A percentile compares a stretch with the other conserved stretches of the same genome.
phyloP scores from a whole-genome alignment of 2,113 vertebrate genomes.

The Passer domesticus region DNA sequence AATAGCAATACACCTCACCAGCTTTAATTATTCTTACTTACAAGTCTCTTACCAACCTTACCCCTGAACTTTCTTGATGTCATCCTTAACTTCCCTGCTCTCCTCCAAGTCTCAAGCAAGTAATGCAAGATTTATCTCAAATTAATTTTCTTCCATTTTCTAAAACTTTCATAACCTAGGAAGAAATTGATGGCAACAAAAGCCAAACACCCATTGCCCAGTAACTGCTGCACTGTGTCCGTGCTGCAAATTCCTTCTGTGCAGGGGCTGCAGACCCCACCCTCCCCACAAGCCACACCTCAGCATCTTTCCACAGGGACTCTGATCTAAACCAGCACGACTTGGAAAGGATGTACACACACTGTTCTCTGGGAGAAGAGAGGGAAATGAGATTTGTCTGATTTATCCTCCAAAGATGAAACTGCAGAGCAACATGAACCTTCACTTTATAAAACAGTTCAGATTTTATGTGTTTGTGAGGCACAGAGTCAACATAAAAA shows the following conservation, averaged over 20 bases:
- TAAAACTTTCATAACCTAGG: neutral
- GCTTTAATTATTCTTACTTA: neutral
- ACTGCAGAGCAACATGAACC: neutral
- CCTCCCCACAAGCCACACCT: neutral
- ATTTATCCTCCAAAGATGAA: neutral
- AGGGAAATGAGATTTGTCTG: neutral
- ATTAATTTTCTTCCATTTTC: neutral
- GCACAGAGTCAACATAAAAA: neutral
- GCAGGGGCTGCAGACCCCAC: neutral
- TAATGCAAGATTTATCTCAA: neutral
- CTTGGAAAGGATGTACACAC: neutral
- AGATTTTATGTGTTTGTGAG: neutral
- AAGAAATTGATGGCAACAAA: neutral
- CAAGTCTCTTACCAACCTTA: neutral
- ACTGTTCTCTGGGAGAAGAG: neutral
- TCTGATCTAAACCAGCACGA: neutral
- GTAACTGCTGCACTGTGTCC: too few relatives aligned
- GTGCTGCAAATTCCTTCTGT: neutral
- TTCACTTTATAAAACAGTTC: neutral
- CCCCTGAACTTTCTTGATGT: neutral
- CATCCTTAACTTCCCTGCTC: neutral
- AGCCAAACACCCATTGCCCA: neutral
- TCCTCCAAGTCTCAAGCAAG: neutral
- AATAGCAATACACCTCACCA: neutral
- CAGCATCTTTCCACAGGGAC: neutral